These are phyloP conservation scores for Rotaria macrura DNA, from an alignment of 2,888 invertebrate genomes.

Conservation along the genomic window DNA sequence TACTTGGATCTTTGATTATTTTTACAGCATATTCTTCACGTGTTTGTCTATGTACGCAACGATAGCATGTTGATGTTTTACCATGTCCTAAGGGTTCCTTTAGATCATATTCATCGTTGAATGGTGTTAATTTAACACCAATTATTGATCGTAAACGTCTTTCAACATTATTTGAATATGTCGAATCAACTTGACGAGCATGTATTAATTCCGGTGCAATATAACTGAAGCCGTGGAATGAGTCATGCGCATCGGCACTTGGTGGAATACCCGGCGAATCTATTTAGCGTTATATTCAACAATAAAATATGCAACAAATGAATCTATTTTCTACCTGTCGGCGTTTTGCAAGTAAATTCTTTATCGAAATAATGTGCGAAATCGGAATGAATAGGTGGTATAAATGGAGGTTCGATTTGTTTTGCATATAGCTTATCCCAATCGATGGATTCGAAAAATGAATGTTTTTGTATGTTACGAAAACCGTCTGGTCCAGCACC, in stretches of 20 bases:
- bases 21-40: slow-evolving; percentile 87
- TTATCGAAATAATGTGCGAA: slow-evolving; percentile 89
- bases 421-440: slow-evolving; percentile 75
- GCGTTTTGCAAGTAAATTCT: slow-evolving; percentile 93
- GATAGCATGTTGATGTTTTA: slow-evolving; percentile 60
- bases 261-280: slow-evolving; percentile 96
- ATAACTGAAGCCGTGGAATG: slow-evolving; percentile 94
- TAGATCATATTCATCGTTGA: slow-evolving; percentile 82
- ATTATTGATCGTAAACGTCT: neutral
- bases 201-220: slow-evolving; percentile 71
- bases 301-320: neutral
- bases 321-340: slow-evolving; percentile 52
- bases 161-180: neutral
- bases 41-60: slow-evolving; percentile 77
- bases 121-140: slow-evolving; percentile 45
- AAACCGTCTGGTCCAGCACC: slow-evolving; percentile 56
- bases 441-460: slow-evolving; percentile 85
- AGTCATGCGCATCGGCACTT: slow-evolving; percentile 90
- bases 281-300: neutral
- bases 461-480: slow-evolving; percentile 77
- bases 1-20: slow-evolving; percentile 74
- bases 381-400: slow-evolving; percentile 85
- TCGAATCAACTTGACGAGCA: neutral
- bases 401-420: slow-evolving; percentile 82
- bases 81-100: slow-evolving; percentile 55